Evolutionary conservation across 2,113 vertebrate species (phyloP).

Genomic region (pig (Sus scrofa)): T2T-Sscrofa CM000813.6:123702001-123702500

Average conservation of each 20-base stretch:
- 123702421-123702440: neutral
- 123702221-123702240: constrained; percentile 22
- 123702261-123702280: neutral
- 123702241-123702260: neutral
- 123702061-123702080: neutral
- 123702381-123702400: neutral
- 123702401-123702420: neutral
- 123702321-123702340: neutral
- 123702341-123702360: neutral
- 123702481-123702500: neutral
- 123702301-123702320: neutral
- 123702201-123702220: neutral
- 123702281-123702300: neutral
- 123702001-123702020: neutral
- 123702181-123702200: neutral
- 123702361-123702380: neutral
- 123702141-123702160: no score
- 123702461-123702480: neutral
- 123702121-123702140: no score
- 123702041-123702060: neutral
- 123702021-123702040: neutral
- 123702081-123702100: no score
- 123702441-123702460: neutral
- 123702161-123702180: no score
- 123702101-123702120: no score